These are phyloP conservation scores for Drosophila histrio DNA, from an alignment of 2,888 invertebrate genomes.

Conservation along the genomic window DNA sequence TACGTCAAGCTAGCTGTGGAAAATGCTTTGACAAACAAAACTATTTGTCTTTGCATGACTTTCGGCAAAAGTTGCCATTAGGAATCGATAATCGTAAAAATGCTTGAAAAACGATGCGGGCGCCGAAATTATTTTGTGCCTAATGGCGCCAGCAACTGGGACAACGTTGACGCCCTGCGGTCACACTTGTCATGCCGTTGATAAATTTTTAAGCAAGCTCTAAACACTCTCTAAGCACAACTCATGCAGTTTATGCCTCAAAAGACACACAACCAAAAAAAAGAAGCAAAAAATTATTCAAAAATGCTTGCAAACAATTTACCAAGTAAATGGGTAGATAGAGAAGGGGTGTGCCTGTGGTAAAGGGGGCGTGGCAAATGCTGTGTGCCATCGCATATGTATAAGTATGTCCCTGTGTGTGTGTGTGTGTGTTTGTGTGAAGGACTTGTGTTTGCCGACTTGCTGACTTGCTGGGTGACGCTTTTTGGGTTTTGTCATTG, in stretches of 20 bases:
- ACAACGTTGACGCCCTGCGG: conserved; percentile 46
- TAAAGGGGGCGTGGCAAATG: conserved; percentile 31
- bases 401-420: conserved; percentile 21
- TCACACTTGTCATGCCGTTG: conserved; percentile 72
- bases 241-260: conserved; percentile 67
- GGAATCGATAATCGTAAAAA: conserved; percentile 71
- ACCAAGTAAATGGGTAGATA: conserved; percentile 44
- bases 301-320: conserved; percentile 81
- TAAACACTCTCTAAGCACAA: conserved; percentile 78
- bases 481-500: conserved; percentile 68
- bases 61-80: conserved; percentile 54
- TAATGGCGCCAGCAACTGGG: conserved; percentile 23
- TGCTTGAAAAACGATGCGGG: conserved; percentile 63
- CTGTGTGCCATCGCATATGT: conserved; percentile 29
- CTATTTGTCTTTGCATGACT: conserved; percentile 72
- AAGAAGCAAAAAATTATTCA: conserved; percentile 73
- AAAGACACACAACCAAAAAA: conserved; percentile 26
- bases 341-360: conserved; percentile 8
- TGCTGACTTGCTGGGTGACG: conserved; percentile 68
- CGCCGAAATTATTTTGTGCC: conserved; percentile 47
- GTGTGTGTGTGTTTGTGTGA: conserved; percentile 16
- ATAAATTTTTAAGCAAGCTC: conserved; percentile 80
- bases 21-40: conserved; percentile 72
- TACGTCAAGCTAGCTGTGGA: conserved; percentile 31
- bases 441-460: conserved; percentile 58